Base-by-base conservation (phyloP, 2,797 vertebrate species). In the Kryptopterus vitreolus region DNA sequence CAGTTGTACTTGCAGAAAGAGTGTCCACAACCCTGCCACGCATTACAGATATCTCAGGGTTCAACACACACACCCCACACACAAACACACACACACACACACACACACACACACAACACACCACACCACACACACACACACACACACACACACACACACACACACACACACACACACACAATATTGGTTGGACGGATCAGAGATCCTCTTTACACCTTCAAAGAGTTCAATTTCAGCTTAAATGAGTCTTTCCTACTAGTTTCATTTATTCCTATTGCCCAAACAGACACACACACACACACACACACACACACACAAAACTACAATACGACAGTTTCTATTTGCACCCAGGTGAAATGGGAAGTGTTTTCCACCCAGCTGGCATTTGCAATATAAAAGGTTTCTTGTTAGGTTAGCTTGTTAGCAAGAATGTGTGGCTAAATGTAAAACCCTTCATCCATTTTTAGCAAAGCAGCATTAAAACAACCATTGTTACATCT, bases 1-100 rank as follows among this genome's bases (percentile, higher is more conserved):
- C 33, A 55, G 81, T 79, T 82, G 87, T 84, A 85, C 84, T 87
- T 84, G 88, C 84, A 87, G 86, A 86, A 66, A 88, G 85, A 89
- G 87, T 87, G 85, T 86, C 86, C 82, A 90, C 70, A 75, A 79
- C 73, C 82, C 89, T 87, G 88, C 88, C 87, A 91, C 85, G 88
- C 87, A 88, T 81, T 86, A 84, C 87, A 88, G 85, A 86, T 87
- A 90, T 90, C 91, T 94, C 92, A 93, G 92, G 92, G 90, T 92
- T 78, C n/a, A 79, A 86, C 69, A 86, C 75, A 84, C 73, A 87
- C 68, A 89, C 65, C n/a, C n/a, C n/a, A 85, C 76, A 83, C 58
- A 58, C 82, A 69, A 59, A 69, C 77, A 61, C 75, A 65, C 74
- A 72, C 52, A 77, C 78, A 72, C 58, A 74, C 70, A 77, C 83